Evolutionary conservation across 2,888 invertebrate species (phyloP), one percentile per base, ranked within the genome.

Genomic region (Digitonthophagus gazella): DNA sequence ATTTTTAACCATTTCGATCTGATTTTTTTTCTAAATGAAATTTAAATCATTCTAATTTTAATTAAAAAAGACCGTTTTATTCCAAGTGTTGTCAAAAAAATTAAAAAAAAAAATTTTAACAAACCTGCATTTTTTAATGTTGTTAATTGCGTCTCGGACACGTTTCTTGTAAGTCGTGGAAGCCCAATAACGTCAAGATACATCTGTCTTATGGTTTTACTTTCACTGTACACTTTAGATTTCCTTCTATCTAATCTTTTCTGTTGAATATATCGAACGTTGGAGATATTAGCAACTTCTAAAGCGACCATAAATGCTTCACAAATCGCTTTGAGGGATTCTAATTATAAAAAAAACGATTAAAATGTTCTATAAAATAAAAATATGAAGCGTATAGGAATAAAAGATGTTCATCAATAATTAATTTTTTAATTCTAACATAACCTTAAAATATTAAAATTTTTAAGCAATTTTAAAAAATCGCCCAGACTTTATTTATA

Each of bases 81-180:
- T n/a, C n/a, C n/a, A n/a, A n/a, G n/a, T n/a, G n/a, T n/a, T n/a
- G n/a, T n/a, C 18, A 28, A 28, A 64, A 61, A 61, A 16, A 64
- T 64, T 28, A 64, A 18, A 64, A 64, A n/a, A 28, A 64, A 28
- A 64, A 64, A 11, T 18, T 2, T 16, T 57, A 57, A 11, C 28
- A 44, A 79, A 91, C 92, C 92, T 74, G 89, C 92, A 80, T 86
- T 91, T 77, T 91, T 89, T 61, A 95, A 85, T 22, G 92, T 91
- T 6, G 92, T 86, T 2, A 95, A 84, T 78, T 95, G 95, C n/a
- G 93, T 92, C 83, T 95, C 95, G n/a, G 94, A 93, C 8, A 94
- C 90, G 79, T 95, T 95, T 69, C 93, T 85, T 0, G 93, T 89
- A 71, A 91, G 81, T 3, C 89, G 87, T 0, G 90, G 90, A 57